Percentiles rank a stretch among this genome's conserved stretches.
These are phyloP conservation scores for Halichoeres trimaculatus DNA, from an alignment of 2,113 vertebrate genomes.

Conservation along the genomic window DNA sequence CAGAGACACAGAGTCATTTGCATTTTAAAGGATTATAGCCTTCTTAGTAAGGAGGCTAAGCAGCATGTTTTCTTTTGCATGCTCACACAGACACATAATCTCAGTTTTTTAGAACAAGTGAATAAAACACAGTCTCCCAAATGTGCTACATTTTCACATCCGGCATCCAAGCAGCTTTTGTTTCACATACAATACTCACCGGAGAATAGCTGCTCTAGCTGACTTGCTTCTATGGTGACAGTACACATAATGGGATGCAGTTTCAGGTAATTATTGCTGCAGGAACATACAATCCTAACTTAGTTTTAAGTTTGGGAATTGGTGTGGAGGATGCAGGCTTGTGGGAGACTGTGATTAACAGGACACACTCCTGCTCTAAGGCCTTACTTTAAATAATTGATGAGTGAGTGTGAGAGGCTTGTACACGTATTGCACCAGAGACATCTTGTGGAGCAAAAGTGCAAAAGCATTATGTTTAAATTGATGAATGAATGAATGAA, in stretches of 20 bases:
- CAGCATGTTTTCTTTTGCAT: not conserved
- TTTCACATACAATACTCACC: no score
- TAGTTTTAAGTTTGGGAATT: not conserved
- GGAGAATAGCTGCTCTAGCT: no score
- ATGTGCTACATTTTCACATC: constrained; percentile 17
- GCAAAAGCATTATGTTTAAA: not conserved
- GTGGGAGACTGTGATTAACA: constrained; percentile 1
- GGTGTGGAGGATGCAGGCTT: not conserved
- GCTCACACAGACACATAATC: constrained; percentile 6
- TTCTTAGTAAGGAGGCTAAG: constrained; percentile 35
- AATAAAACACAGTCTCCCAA: constrained; percentile 29
- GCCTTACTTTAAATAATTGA: not conserved
- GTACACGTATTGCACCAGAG: constrained; percentile 16
- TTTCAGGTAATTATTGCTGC: not conserved
- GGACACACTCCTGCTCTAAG: not conserved
- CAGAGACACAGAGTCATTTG: constrained; percentile 30
- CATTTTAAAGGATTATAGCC: constrained; percentile 45
- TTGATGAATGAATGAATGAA: no score
- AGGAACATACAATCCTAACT: not conserved
- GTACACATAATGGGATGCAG: not conserved
- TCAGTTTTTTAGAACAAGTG: not conserved
- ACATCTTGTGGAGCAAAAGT: constrained; percentile 36
- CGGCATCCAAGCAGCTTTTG: constrained; percentile 7
- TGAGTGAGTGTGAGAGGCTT: not conserved
- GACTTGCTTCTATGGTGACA: not conserved